Evolutionary conservation across 2,888 invertebrate species (phyloP), one percentile per base, ranked within the genome.

Genomic region (Lasioglossum villosulum): DNA sequence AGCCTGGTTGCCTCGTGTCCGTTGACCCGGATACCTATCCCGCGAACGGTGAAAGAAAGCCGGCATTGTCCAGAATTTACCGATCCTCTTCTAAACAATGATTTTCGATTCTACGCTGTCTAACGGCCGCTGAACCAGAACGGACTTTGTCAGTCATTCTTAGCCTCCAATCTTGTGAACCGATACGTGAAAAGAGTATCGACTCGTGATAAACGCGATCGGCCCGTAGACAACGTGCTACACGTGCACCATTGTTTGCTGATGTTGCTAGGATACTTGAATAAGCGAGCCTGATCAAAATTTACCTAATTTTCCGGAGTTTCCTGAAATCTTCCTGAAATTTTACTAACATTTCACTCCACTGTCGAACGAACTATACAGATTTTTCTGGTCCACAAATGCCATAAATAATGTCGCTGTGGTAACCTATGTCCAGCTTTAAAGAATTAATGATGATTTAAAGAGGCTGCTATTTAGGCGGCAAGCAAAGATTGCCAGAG

Each of bases 11-110:
- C 42, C 14, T 63, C 72, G 34, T n/a, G 52, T 34, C 34, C n/a
- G 52, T 30, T 81, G 82, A 82, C 82, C 82, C 82, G 82, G 16
- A 81, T 74, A 16, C 66, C 72, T 39, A 66, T 14, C n/a, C 42
- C 37, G 37, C 10, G 16, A 34, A 14, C 63, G n/a, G 5, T 2
- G 23, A 16, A 37, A 72, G 71, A 72, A 63, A 80, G 39, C 68
- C 68, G 10, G 42, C 73, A 48, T 82, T 81, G 82, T 82, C 45
- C 23, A 34, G n/a, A 14, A 82, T 37, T 56, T 34, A 6, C 27
- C 16, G 48, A 68, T 34, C 27, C 42, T 34, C 19, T 52, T 73
- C 66, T 81, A 34, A 81, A 81, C 81, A 63, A 82, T 48, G 59
- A 66, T 52, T 56, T 68, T 45, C 82, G 19, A 45, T 27, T 52